Conservation (phyloP, 2,888 invertebrate genomes). For the Cheiracanthium punctorium region DNA sequence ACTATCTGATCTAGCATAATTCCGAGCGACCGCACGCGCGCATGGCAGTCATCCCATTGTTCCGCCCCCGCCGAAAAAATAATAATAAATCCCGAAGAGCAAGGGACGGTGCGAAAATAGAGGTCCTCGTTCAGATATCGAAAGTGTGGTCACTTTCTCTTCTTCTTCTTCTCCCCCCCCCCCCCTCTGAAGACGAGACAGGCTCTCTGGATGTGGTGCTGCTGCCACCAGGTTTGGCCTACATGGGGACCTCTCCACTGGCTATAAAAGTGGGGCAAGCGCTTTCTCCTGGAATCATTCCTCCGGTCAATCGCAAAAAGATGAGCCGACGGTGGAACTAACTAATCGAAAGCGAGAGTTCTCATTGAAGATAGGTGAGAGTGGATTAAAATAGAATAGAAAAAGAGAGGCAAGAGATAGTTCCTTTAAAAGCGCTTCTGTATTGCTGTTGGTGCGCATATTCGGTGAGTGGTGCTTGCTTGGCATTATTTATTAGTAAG, state of each 20-base stretch:
- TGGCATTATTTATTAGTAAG: too few relatives aligned
- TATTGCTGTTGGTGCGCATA: background rate
- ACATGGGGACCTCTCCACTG: conserved; percentile 8
- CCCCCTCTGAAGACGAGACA: background rate
- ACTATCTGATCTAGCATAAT: background rate
- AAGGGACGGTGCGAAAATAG: background rate
- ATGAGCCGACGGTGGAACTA: background rate
- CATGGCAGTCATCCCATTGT: background rate
- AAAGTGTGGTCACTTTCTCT: background rate
- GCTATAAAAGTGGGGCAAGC: conserved; percentile 47
- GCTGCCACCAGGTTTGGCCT: conserved; percentile 32
- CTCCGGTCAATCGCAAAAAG: conserved; percentile 3
- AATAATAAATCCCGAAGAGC: background rate
- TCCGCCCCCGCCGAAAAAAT: background rate
- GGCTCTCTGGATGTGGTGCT: too few relatives aligned
- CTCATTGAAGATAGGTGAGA: background rate
- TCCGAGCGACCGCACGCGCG: background rate
- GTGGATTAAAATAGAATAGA: background rate
- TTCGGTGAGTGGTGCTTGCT: background rate
- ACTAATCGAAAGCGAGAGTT: background rate
- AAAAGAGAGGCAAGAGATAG: too few relatives aligned
- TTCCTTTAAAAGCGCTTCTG: background rate
- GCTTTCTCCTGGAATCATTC: conserved; percentile 26
- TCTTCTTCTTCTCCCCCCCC: background rate
- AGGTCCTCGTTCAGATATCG: background rate